Evolutionary conservation across 1,140 invertebrate genomes (phyloP).

Genomic region (Drosophila saltans): DNA sequence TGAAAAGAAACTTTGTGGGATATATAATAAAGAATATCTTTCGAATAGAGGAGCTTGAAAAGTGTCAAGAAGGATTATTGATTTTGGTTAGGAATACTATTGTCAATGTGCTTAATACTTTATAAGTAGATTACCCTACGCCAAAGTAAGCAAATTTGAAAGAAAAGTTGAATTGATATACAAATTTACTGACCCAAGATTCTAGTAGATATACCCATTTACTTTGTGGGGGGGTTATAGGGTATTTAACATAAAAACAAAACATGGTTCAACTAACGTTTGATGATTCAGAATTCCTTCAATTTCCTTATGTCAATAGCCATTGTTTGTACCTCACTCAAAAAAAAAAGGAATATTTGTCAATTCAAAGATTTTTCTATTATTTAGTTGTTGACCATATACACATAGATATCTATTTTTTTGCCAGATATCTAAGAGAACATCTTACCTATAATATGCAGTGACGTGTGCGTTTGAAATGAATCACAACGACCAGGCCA

Average conservation of each 20-base stretch:
- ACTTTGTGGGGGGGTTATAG: background rate
- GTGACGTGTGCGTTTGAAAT: slow-evolving; percentile 3
- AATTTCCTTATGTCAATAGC: slow-evolving; percentile 45
- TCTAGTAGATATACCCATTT: background rate
- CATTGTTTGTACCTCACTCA: slow-evolving; percentile 43
- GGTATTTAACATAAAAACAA: background rate
- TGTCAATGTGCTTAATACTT: too few relatives aligned
- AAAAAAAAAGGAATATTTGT: slow-evolving; percentile 35
- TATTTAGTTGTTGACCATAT: slow-evolving; percentile 3
- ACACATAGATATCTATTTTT: slow-evolving; percentile 11
- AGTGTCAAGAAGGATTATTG: too few relatives aligned
- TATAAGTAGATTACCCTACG: too few relatives aligned
- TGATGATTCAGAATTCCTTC: slow-evolving; percentile 58
- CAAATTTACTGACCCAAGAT: too few relatives aligned
- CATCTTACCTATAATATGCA: background rate
- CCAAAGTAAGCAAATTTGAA: too few relatives aligned
- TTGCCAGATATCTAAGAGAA: slow-evolving; percentile 1
- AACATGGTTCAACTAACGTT: slow-evolving; percentile 8
- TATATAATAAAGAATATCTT: too few relatives aligned
- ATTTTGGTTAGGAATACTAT: too few relatives aligned
- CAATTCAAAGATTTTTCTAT: slow-evolving; percentile 50
- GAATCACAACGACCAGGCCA: slow-evolving; percentile 2
- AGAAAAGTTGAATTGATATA: too few relatives aligned
- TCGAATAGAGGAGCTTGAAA: too few relatives aligned
- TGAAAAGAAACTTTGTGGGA: too few relatives aligned